phyloP scores from a whole-genome alignment of 2,113 vertebrate genomes.

The Laterallus jamaicensis region DNA sequence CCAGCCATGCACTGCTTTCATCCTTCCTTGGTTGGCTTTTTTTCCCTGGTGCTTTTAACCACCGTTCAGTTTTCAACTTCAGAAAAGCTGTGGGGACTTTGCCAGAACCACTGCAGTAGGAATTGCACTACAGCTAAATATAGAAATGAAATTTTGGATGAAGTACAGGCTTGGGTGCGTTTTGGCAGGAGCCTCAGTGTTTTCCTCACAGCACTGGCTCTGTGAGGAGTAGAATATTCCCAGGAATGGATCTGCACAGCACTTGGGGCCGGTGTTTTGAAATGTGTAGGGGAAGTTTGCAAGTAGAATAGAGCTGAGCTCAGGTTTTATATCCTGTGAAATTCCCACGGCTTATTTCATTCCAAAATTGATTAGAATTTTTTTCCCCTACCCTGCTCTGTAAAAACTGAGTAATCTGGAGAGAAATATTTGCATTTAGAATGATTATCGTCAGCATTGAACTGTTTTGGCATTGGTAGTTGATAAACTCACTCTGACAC shows the following conservation, averaged over 20 bases:
- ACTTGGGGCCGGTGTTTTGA: constrained; percentile 14
- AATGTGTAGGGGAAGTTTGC: constrained; percentile 5
- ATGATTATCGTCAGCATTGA: neutral
- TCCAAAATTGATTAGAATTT: neutral
- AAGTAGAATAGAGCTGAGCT: neutral
- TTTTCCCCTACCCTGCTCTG: accelerated
- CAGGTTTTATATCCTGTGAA: neutral
- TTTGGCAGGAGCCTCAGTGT: constrained; percentile 18
- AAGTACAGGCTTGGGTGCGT: constrained; percentile 35
- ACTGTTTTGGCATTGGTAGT: neutral
- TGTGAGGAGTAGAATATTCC: constrained; percentile 20
- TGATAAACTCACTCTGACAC: neutral
- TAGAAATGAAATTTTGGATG: constrained; percentile 37
- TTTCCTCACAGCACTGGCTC: constrained; percentile 22
- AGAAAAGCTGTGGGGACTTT: neutral
- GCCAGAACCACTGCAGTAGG: constrained; percentile 44
- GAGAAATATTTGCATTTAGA: neutral
- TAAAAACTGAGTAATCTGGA: neutral
- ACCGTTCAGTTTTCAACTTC: neutral
- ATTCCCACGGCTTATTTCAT: constrained; percentile 2
- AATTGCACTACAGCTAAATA: constrained; percentile 26
- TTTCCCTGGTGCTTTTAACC: neutral
- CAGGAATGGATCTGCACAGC: constrained; percentile 20
- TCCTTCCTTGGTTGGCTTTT: neutral
- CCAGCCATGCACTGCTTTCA: accelerated